These are phyloP conservation scores for Trissonchulus latispiculum DNA, from an alignment of 2,888 invertebrate genomes.

Conservation along the genomic window DNA sequence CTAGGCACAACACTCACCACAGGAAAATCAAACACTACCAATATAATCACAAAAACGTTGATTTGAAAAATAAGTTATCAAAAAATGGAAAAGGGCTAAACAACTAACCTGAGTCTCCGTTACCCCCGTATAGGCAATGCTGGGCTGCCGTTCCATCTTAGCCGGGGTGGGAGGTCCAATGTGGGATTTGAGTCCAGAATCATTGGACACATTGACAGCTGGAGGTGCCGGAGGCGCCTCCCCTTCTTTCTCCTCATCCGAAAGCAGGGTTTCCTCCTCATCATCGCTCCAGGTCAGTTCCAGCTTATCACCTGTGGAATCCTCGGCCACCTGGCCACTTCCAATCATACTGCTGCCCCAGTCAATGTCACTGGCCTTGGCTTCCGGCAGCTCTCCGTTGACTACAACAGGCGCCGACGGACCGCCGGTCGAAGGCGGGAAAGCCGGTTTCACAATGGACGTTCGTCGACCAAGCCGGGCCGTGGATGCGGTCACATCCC, in stretches of 20 bases:
- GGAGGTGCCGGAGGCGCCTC: background rate
- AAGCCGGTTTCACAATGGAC: too few species aligned
- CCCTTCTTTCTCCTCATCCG: background rate
- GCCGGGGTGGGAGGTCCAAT: too few species aligned
- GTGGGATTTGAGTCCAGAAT: too few species aligned
- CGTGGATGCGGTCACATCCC: background rate
- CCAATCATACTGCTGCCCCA: constrained; percentile 31
- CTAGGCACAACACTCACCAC: too few species aligned
- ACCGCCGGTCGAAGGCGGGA: background rate
- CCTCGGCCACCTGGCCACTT: background rate
- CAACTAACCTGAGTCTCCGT: too few species aligned
- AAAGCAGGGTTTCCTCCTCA: constrained; percentile 36
- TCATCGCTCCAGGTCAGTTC: constrained; percentile 49
- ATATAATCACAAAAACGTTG: too few species aligned
- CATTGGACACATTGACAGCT: too few species aligned
- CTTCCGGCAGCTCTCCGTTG: background rate
- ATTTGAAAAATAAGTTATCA: too few species aligned
- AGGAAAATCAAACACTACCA: too few species aligned
- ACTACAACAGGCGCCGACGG: background rate
- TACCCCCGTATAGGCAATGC: too few species aligned
- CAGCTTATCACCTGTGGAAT: constrained; percentile 33
- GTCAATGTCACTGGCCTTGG: constrained; percentile 34
- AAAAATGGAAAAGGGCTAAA: too few species aligned
- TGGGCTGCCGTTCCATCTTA: background rate
- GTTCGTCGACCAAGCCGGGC: background rate